phyloP scores from a whole-genome alignment of 2,113 vertebrate species.

The Lepisosteus osseus region DNA sequence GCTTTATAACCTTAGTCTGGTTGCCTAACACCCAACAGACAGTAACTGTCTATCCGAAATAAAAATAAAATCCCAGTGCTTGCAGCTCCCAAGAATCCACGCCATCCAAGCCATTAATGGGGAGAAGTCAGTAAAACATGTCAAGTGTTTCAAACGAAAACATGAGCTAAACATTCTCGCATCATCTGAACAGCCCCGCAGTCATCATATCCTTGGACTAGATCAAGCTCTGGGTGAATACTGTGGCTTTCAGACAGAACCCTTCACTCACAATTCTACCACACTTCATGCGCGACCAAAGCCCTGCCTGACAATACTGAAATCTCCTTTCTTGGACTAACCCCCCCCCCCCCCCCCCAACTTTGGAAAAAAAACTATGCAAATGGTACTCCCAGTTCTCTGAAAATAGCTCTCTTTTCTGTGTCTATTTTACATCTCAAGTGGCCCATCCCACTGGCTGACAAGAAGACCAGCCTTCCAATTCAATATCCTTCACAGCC shows the following conservation, averaged over 20 bases:
- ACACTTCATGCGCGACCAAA: slow-evolving; percentile 66
- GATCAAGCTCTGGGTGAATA: slow-evolving; percentile 57
- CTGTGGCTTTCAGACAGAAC: slow-evolving; percentile 60
- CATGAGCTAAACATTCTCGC: neutral
- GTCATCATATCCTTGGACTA: slow-evolving; percentile 44
- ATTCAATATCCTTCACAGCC: slow-evolving; percentile 63
- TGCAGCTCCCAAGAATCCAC: too few species aligned
- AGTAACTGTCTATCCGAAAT: too few species aligned
- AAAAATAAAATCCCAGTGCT: too few species aligned
- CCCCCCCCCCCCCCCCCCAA: slow-evolving; percentile 31
- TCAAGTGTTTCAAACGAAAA: neutral
- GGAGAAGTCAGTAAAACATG: too few species aligned
- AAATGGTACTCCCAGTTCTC: slow-evolving; percentile 54
- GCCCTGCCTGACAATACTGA: slow-evolving; percentile 62
- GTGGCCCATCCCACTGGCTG: slow-evolving; percentile 53
- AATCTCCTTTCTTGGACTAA: slow-evolving; percentile 70
- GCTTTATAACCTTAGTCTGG: too few species aligned
- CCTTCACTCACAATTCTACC: slow-evolving; percentile 64
- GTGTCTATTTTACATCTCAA: slow-evolving; percentile 48
- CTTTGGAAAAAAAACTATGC: slow-evolving; percentile 65
- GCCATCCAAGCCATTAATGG: too few species aligned
- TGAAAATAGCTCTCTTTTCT: slow-evolving; percentile 59
- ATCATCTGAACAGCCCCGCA: neutral
- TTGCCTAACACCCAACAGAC: too few species aligned
- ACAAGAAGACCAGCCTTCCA: slow-evolving; percentile 57